A percentile compares a stretch with the other conserved stretches of the same genome.
These are phyloP conservation scores for Drosophila ohnishii DNA, from an alignment of 1,140 invertebrate species.

Conservation along the genomic window DNA sequence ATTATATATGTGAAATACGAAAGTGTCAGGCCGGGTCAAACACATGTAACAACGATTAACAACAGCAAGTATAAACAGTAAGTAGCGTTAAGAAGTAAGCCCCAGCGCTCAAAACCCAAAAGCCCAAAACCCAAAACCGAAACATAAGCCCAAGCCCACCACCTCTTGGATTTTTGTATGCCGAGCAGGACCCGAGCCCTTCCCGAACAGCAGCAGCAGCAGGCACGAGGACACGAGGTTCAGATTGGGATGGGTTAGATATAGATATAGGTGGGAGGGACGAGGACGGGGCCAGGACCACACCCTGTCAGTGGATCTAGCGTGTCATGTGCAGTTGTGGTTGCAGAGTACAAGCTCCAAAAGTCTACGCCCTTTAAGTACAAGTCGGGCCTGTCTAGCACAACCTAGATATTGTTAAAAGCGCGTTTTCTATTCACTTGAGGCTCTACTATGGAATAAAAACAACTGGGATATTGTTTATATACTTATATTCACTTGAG, in stretches of 20 bases:
- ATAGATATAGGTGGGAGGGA: background rate
- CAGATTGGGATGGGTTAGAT: constrained; percentile 2
- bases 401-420: background rate
- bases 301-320: constrained; percentile 29
- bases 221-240: constrained; percentile 12
- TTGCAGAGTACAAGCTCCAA: background rate
- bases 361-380: background rate
- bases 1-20: constrained; percentile 77
- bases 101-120: constrained; percentile 7
- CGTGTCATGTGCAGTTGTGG: constrained; percentile 15
- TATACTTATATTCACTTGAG: background rate
- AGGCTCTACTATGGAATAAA: background rate
- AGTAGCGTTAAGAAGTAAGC: constrained; percentile 25
- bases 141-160: constrained; percentile 11
- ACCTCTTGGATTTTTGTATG: background rate
- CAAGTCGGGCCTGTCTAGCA: background rate
- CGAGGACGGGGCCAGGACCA: constrained; percentile 9
- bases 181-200: constrained; percentile 2
- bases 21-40: constrained; percentile 78
- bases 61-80: constrained; percentile 45
- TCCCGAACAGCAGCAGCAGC: constrained; percentile 2
- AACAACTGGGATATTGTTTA: background rate
- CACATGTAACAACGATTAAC: constrained; percentile 45
- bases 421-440: background rate
- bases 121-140: constrained; percentile 9